phyloP scores from a whole-genome alignment of 2,888 invertebrate genomes.

The Iphiclides podalirius region DNA sequence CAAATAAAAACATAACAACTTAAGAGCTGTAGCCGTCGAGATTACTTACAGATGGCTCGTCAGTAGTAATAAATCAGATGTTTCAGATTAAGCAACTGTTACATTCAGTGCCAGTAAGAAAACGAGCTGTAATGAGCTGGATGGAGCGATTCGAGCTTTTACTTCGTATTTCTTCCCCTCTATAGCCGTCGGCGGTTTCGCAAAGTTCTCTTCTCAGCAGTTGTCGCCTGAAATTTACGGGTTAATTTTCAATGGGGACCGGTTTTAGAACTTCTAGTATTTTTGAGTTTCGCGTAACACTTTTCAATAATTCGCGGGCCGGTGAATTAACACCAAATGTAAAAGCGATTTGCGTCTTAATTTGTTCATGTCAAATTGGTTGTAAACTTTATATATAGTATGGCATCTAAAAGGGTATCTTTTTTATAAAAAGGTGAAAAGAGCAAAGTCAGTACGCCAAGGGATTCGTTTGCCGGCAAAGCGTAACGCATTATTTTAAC shows the following conservation, averaged over 20 bases:
- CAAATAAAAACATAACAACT: background rate
- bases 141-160: slow-evolving; percentile 50
- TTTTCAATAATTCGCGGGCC: slow-evolving; percentile 8
- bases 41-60: slow-evolving; percentile 25
- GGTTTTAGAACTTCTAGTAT: slow-evolving; percentile 61
- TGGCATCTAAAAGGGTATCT: slow-evolving; percentile 15
- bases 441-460: slow-evolving; percentile 34
- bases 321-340: slow-evolving; percentile 4
- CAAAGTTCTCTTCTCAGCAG: slow-evolving; percentile 72
- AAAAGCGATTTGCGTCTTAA: background rate
- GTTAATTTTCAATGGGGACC: slow-evolving; percentile 74
- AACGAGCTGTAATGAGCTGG: slow-evolving; percentile 57
- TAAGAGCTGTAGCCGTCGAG: slow-evolving; percentile 16
- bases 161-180: slow-evolving; percentile 43
- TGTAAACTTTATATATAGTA: background rate
- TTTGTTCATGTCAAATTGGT: background rate
- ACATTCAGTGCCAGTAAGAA: slow-evolving; percentile 34
- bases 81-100: slow-evolving; percentile 29
- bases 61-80: slow-evolving; percentile 25
- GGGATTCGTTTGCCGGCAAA: slow-evolving; percentile 38
- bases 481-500: slow-evolving; percentile 46
- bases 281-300: slow-evolving; percentile 51
- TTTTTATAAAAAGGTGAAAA: slow-evolving; percentile 38
- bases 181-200: slow-evolving; percentile 69
- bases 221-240: slow-evolving; percentile 77